Evolutionary conservation across 2,888 invertebrate species (phyloP), one percentile per base, ranked within the genome.

Genomic region (Drosophila sordidula): DNA sequence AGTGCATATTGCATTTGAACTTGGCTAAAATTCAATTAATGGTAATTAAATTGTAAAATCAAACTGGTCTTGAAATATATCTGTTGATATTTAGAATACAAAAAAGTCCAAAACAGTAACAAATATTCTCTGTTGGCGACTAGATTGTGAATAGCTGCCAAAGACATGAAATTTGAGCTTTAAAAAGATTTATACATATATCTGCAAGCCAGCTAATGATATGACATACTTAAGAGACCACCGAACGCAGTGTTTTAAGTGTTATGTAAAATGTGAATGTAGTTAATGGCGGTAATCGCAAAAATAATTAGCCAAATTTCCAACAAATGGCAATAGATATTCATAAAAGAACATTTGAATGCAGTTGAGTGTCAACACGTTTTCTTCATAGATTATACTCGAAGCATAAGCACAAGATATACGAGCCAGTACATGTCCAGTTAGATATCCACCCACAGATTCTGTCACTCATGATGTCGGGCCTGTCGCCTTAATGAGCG

Each of bases 401-500:
- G 29, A n/a, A 29, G n/a, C 18, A 39, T 6, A 14, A 14, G 12
- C 32, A 34, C 34, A 9, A 29, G 39, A 39, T 39, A 29, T 39
- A 22, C 32, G 22, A 32, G 62, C 18, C 34, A 11, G 44, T 2
- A 32, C 25, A 36, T 54, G 64, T 55, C 54, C 59, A 39, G 65
- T 11, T 44, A 68, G 72, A 75, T 78, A 63, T 72, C 66, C 79
- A 73, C 85, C 85, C 85, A 84, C 80, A 55, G 69, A 84, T 80
- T 66, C 81, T 80, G 80, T 84, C 79, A 83, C 68, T 79, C 84
- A 64, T 50, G 62, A 55, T 68, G 76, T 80, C 72, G 45, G 56
- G 64, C 49, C 45, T 82, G 82, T 83, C 87, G 70, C 71, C 80
- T 77, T 86, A 86, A 82, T 82, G 80, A 86, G 80, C 65, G 64